Conservation (phyloP, 2,797 vertebrate species). For the Macropodus opercularis region DNA sequence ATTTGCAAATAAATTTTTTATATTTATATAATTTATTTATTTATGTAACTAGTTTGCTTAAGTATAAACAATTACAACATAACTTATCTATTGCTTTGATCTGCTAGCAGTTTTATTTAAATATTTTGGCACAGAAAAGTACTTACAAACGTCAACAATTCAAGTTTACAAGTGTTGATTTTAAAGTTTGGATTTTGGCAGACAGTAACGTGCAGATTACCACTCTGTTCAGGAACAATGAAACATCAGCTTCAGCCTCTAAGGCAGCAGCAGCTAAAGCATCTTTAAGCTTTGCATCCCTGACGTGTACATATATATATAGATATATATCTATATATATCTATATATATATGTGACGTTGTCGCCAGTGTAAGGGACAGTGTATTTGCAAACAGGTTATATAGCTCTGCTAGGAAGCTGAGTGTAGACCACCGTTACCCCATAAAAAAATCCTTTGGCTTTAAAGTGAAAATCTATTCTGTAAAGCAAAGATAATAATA, state of each 20-base stretch:
- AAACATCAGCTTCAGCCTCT: neutral
- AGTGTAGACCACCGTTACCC: neutral
- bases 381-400: neutral
- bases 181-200: constrained; percentile 16
- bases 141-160: constrained; percentile 45
- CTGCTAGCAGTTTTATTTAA: constrained; percentile 62
- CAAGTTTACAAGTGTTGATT: constrained; percentile 33
- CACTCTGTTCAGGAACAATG: constrained; percentile 4
- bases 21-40: no score
- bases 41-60: no score
- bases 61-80: constrained; percentile 42
- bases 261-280: neutral
- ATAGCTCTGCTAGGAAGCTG: constrained; percentile 1
- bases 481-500: constrained; percentile 29
- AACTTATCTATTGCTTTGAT: constrained; percentile 37
- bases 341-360: neutral
- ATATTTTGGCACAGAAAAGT: constrained; percentile 56
- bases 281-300: neutral
- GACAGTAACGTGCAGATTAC: neutral
- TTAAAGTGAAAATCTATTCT: constrained; percentile 28
- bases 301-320: no score
- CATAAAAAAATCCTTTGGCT: constrained; percentile 29
- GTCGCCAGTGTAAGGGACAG: neutral
- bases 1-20: no score
- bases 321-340: no score